Evolutionary conservation across 2,797 vertebrate species (phyloP).

Genomic region (Acanthurus lineatus): DNA sequence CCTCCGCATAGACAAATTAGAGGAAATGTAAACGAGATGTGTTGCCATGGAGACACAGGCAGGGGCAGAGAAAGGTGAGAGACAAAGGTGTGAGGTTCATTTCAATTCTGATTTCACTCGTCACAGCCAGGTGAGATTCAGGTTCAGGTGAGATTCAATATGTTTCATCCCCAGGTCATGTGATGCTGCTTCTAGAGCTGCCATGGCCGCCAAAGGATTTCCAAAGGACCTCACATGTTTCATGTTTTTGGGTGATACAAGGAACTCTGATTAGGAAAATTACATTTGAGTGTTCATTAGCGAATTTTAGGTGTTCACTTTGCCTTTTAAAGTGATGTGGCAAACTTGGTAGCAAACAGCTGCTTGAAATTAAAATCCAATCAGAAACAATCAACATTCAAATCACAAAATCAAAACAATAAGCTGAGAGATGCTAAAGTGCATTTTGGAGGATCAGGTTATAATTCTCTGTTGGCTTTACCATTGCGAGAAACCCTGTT

Average conservation of each 20-base stretch:
- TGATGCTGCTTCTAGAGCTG: too few species aligned
- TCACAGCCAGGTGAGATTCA: conserved; percentile 7
- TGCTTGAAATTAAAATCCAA: too few species aligned
- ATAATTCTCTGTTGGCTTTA: not conserved
- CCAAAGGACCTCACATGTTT: not conserved
- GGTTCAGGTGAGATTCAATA: not conserved
- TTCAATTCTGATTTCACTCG: not conserved
- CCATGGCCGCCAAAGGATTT: too few species aligned
- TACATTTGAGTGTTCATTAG: not conserved
- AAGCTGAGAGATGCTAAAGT: not conserved
- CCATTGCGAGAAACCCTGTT: not conserved
- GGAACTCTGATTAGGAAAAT: not conserved
- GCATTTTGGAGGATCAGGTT: not conserved
- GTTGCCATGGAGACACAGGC: conserved; percentile 40
- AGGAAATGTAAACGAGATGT: conserved; percentile 30
- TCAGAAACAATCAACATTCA: not conserved
- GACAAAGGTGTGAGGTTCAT: conserved; percentile 13
- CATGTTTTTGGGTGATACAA: too few species aligned
- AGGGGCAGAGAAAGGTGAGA: conserved; percentile 15
- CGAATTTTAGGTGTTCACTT: not conserved
- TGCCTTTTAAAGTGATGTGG: not conserved
- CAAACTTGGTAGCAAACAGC: not conserved
- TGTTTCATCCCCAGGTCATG: not conserved
- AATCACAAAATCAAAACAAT: not conserved
- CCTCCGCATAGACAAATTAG: conserved; percentile 43